Evolutionary conservation across 1,140 invertebrate genomes (phyloP).

Genomic region (Neocloeon triangulifer): DNA sequence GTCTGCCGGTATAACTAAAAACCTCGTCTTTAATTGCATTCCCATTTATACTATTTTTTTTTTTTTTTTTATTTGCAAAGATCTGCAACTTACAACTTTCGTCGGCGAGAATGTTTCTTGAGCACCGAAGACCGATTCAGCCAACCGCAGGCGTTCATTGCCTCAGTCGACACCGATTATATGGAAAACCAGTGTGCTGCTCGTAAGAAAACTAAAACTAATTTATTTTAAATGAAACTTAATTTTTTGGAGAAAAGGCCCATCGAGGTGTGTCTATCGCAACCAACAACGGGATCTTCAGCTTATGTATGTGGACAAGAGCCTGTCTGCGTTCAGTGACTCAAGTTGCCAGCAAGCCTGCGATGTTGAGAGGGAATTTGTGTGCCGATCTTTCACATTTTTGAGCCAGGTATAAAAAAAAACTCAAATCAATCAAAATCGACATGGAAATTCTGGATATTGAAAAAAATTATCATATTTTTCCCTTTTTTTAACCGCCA

Average conservation of each 20-base stretch:
- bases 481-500: too few species aligned
- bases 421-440: background rate
- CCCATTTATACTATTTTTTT: background rate
- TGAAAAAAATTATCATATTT: too few species aligned
- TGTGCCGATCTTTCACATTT: conserved; percentile 24
- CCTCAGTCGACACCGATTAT: conserved; percentile 19
- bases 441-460: background rate
- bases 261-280: conserved; percentile 16
- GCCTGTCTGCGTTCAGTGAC: conserved; percentile 17
- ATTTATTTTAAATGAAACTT: background rate
- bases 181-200: conserved; percentile 26
- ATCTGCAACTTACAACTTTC: conserved; percentile 21
- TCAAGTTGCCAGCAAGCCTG: conserved; percentile 20
- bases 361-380: conserved; percentile 22
- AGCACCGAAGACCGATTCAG: conserved; percentile 19
- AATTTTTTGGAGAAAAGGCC: conserved; percentile 13
- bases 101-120: conserved; percentile 19
- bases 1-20: conserved; percentile 13
- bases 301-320: conserved; percentile 21
- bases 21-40: background rate
- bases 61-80: conserved; percentile 7
- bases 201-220: conserved; percentile 14
- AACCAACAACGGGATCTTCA: conserved; percentile 16
- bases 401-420: conserved; percentile 15
- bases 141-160: conserved; percentile 14